phyloP scores from a whole-genome alignment of 2,888 invertebrate species.

The Drosophila quasianomalipes region DNA sequence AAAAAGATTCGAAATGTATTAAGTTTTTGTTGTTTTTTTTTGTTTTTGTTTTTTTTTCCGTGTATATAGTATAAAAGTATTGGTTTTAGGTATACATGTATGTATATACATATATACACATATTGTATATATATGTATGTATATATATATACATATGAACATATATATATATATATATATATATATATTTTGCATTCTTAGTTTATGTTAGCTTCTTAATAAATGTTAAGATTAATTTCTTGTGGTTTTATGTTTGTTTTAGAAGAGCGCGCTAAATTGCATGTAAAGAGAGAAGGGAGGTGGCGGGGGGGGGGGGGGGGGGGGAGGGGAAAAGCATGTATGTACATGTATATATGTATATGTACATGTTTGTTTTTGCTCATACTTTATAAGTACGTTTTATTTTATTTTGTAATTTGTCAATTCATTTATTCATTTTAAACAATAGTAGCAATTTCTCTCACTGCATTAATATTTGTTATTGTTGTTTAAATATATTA shows the following conservation, averaged over 20 bases:
- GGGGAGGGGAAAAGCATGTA: constrained; percentile 19
- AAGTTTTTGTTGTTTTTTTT: constrained; percentile 22
- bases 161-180: not conserved
- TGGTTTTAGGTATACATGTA: constrained; percentile 38
- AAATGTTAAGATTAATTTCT: constrained; percentile 46
- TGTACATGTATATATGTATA: constrained; percentile 20
- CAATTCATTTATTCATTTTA: constrained; percentile 19
- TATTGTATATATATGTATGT: not conserved
- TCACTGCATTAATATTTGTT: constrained; percentile 34
- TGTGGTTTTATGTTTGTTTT: constrained; percentile 30
- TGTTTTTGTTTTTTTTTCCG: constrained; percentile 25
- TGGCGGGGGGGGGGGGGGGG: not conserved
- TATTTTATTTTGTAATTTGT: constrained; percentile 1
- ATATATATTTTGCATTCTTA: constrained; percentile 61
- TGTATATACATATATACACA: not conserved
- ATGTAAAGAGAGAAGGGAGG: constrained; percentile 10
- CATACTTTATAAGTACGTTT: constrained; percentile 1
- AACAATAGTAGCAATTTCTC: constrained; percentile 46
- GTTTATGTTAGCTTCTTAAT: constrained; percentile 59
- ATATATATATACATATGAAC: not conserved
- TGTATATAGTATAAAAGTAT: constrained; percentile 78
- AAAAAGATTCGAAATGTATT: constrained; percentile 43
- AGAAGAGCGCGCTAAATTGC: constrained; percentile 67
- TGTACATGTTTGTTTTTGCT: constrained; percentile 19
- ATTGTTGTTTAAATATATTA: constrained; percentile 32